phyloP scores from a whole-genome alignment of 2,797 vertebrate species.

The Crossoptilon crossoptilon region DNA sequence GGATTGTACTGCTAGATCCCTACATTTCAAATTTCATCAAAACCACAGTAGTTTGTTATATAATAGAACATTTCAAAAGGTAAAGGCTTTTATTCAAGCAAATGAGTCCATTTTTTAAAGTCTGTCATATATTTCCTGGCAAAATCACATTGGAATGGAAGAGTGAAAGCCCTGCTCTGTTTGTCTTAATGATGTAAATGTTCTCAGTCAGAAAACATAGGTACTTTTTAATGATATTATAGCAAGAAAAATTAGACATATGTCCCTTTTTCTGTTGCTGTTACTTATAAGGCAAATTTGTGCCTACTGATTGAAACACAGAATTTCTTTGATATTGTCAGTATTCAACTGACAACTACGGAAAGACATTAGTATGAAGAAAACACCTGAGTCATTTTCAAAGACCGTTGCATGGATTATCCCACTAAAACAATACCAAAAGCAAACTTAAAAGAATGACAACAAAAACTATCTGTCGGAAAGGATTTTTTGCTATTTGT shows the following conservation, averaged over 20 bases:
- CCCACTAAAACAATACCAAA: neutral
- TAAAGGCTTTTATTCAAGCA: neutral
- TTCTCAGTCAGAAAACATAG: slow-evolving; percentile 12
- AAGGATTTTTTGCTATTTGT: neutral
- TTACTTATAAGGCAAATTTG: slow-evolving; percentile 18
- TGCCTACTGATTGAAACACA: slow-evolving; percentile 25
- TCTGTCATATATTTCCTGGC: neutral
- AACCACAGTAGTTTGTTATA: neutral
- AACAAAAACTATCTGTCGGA: neutral
- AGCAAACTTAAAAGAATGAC: neutral
- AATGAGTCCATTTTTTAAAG: slow-evolving; percentile 14
- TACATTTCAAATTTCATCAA: neutral
- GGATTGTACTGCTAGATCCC: neutral
- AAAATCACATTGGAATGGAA: slow-evolving; percentile 6
- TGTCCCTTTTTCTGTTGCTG: slow-evolving; percentile 12
- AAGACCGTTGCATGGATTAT: slow-evolving; percentile 11
- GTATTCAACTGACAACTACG: neutral
- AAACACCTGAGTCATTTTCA: neutral
- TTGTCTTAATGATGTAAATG: slow-evolving; percentile 15
- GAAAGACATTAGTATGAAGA: neutral
- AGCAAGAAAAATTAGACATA: slow-evolving; percentile 49
- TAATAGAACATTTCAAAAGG: slow-evolving; percentile 2
- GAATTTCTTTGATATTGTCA: neutral
- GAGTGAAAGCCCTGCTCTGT: slow-evolving; percentile 4
- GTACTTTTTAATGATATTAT: slow-evolving; percentile 19